A percentile compares a stretch with the other conserved stretches of the same genome.
These are phyloP conservation scores for Ashinkailepas kermadecensis DNA, from an alignment of 2,888 invertebrate species.

Conservation along the genomic window DNA sequence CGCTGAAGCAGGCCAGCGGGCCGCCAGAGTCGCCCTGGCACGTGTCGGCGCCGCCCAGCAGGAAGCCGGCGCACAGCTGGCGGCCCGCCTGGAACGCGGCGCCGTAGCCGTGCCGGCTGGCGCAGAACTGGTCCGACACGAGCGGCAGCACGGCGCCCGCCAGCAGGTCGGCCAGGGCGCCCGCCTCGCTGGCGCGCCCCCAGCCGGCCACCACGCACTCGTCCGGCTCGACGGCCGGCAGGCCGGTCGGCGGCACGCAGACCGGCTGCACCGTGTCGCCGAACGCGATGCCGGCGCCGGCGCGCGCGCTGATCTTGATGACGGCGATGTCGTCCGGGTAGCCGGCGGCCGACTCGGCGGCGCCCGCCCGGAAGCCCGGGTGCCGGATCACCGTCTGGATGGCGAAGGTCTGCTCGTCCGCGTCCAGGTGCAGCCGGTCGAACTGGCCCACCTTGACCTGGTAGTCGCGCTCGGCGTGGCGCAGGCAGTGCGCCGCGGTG, in stretches of 20 bases:
- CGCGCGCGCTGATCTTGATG: not conserved
- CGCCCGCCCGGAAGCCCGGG: not conserved
- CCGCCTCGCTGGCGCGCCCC: not conserved
- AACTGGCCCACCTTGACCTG: slow-evolving; percentile 5
- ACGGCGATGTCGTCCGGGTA: slow-evolving; percentile 1
- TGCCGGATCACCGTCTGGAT: not conserved
- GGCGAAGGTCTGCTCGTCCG: not conserved
- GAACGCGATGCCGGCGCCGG: not conserved
- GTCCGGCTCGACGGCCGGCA: not conserved
- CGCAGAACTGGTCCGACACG: not conserved
- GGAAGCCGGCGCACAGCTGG: not conserved
- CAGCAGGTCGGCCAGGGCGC: not conserved
- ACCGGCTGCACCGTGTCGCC: slow-evolving; percentile 9
- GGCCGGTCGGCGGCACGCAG: not conserved
- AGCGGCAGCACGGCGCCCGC: not conserved
- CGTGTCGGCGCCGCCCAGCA: not conserved
- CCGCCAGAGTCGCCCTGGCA: not conserved
- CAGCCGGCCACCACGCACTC: not conserved
- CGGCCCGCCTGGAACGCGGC: not conserved
- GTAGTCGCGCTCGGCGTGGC: not conserved
- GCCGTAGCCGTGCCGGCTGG: not conserved
- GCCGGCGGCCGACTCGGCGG: not conserved
- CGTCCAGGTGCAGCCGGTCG: not conserved
- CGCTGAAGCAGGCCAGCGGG: not conserved
- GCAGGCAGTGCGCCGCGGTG: slow-evolving; percentile 8